phyloP scores from a whole-genome alignment of 2,888 invertebrate genomes.

The Synergus umbraculus region DNA sequence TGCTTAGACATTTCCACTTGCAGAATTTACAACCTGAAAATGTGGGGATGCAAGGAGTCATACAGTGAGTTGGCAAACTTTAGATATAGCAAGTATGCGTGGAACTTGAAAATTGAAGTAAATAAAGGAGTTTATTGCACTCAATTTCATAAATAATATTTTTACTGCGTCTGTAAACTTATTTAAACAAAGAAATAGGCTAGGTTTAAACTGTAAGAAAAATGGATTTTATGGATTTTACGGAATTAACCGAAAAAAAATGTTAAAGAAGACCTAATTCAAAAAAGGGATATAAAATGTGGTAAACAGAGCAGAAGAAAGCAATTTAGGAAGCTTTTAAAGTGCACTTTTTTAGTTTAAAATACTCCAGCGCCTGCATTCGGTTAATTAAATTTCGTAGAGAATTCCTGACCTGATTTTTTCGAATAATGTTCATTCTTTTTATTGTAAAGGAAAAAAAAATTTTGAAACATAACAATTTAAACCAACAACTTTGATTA shows the following conservation, averaged over 20 bases:
- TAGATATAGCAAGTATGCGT: conserved; percentile 11
- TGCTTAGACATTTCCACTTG: conserved; percentile 34
- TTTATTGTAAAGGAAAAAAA: background rate
- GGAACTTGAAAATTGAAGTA: background rate
- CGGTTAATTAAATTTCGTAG: background rate
- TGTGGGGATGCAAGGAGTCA: conserved; percentile 14
- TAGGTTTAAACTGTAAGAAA: too few relatives aligned
- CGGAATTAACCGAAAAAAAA: background rate
- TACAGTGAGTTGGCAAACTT: conserved; percentile 19
- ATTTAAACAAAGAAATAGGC: too few relatives aligned
- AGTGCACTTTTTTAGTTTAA: too few relatives aligned
- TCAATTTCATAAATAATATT: background rate
- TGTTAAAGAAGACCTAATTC: background rate
- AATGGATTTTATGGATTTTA: too few relatives aligned
- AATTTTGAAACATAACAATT: too few relatives aligned
- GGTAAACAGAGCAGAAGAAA: background rate
- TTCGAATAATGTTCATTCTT: background rate
- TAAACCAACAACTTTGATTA: too few relatives aligned
- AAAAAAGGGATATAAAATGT: background rate
- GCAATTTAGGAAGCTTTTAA: background rate
- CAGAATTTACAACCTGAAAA: conserved; percentile 39
- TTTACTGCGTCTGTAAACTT: background rate
- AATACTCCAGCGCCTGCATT: background rate
- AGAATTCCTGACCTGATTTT: background rate
- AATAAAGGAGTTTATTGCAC: conserved; percentile 10